These are phyloP conservation scores for Halcyon badia DNA, from an alignment of 2,797 vertebrate genomes.

Conservation along the genomic window DNA sequence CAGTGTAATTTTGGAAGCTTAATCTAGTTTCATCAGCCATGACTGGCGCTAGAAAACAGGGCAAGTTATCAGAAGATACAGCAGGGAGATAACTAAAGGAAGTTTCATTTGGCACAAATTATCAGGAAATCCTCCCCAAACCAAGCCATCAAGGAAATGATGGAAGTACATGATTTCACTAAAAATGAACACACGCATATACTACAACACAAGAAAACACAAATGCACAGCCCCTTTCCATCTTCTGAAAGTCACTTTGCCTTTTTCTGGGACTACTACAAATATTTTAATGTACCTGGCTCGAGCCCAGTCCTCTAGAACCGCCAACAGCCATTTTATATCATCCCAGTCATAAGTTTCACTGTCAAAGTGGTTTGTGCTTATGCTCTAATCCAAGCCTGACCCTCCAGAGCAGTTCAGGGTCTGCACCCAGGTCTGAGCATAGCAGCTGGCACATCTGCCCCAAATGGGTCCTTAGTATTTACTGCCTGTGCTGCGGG, in stretches of 20 bases:
- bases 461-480: not conserved
- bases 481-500: not conserved
- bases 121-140: conserved; percentile 71
- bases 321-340: conserved; percentile 28
- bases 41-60: conserved; percentile 65
- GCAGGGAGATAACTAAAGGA: conserved; percentile 64
- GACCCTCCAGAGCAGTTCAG: not conserved
- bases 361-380: not conserved
- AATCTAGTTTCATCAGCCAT: conserved; percentile 65
- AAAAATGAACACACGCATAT: not conserved
- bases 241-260: conserved; percentile 22
- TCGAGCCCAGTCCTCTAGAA: not conserved
- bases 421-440: not conserved
- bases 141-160: conserved; percentile 48
- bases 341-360: not conserved
- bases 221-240: not conserved
- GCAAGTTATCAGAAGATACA: conserved; percentile 69
- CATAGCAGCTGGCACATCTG: not conserved
- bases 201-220: not conserved
- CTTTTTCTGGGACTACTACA: not conserved
- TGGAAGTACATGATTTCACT: conserved; percentile 40
- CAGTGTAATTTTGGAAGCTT: conserved; percentile 60
- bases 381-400: not conserved
- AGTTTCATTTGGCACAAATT: conserved; percentile 55
- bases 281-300: not conserved